Percentiles rank a stretch among this genome's conserved stretches.
phyloP scores from a whole-genome alignment of 2,888 invertebrate species.

The Dascillus cervinus region DNA sequence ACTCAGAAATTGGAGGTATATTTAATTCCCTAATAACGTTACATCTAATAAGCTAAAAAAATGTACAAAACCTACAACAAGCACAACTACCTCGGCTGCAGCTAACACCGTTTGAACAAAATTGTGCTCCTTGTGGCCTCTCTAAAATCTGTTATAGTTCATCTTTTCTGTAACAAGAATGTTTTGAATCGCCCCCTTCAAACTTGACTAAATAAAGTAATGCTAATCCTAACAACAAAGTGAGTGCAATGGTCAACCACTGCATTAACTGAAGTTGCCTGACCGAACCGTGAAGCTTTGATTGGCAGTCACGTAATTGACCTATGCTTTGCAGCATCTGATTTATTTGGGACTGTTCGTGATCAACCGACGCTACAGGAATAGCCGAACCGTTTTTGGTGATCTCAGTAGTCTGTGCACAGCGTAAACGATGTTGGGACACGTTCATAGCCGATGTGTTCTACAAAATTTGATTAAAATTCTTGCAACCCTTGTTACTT shows the following conservation, averaged over 20 bases:
- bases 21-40: too few species aligned
- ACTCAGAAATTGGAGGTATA: too few species aligned
- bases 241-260: constrained; percentile 44
- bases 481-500: too few species aligned
- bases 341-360: constrained; percentile 26
- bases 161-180: constrained; percentile 16
- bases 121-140: too few species aligned
- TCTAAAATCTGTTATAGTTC: too few species aligned
- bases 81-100: too few species aligned
- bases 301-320: constrained; percentile 42
- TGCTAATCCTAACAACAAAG: constrained; percentile 38
- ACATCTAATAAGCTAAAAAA: too few species aligned
- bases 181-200: too few species aligned
- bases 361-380: constrained; percentile 9
- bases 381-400: constrained; percentile 32
- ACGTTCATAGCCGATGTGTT: constrained; percentile 38
- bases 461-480: constrained; percentile 20
- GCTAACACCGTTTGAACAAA: too few species aligned
- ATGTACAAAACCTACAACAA: too few species aligned
- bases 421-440: constrained; percentile 66
- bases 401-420: constrained; percentile 46
- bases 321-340: constrained; percentile 30
- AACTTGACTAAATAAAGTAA: constrained; percentile 44
- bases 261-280: constrained; percentile 46
- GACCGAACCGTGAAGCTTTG: constrained; percentile 44